Evolutionary conservation across 2,113 vertebrate species (phyloP).

Genomic region (Propithecus coquereli): DNA sequence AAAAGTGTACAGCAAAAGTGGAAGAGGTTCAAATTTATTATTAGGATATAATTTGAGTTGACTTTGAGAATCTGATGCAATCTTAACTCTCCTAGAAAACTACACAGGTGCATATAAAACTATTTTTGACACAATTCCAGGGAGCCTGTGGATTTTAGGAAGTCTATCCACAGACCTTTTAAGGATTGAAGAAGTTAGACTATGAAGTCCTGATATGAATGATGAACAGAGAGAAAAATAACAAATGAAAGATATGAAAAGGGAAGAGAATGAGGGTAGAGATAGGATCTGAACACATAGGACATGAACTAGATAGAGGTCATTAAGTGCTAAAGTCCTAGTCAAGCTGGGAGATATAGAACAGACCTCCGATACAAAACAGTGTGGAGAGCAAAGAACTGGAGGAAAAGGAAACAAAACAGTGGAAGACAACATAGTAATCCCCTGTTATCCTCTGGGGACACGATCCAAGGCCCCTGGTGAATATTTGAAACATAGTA

Average conservation of each 20-base stretch:
- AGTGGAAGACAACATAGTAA: not conserved
- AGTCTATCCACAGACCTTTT: not conserved
- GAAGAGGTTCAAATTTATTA: not conserved
- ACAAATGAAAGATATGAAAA: not conserved
- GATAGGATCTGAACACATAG: not conserved
- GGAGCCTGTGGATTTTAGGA: not conserved
- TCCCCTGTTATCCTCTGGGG: not conserved
- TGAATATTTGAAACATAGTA: not conserved
- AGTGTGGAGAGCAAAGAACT: not conserved
- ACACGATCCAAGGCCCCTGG: not conserved
- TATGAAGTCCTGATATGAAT: not conserved
- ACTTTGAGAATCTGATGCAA: not conserved
- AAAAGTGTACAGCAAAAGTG: not conserved
- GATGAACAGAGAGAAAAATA: not conserved
- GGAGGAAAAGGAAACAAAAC: not conserved
- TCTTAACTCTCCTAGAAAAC: not conserved
- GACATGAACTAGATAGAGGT: not conserved
- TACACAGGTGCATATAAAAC: not conserved
- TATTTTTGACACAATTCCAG: not conserved
- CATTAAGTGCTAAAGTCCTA: not conserved
- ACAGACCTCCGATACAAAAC: not conserved
- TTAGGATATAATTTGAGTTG: not conserved
- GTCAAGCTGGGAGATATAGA: not conserved
- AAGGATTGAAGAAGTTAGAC: not conserved
- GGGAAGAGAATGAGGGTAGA: not conserved